Evolutionary conservation across 2,797 vertebrate genomes (phyloP).

Genomic region (Synaphobranchus kaupii): DNA sequence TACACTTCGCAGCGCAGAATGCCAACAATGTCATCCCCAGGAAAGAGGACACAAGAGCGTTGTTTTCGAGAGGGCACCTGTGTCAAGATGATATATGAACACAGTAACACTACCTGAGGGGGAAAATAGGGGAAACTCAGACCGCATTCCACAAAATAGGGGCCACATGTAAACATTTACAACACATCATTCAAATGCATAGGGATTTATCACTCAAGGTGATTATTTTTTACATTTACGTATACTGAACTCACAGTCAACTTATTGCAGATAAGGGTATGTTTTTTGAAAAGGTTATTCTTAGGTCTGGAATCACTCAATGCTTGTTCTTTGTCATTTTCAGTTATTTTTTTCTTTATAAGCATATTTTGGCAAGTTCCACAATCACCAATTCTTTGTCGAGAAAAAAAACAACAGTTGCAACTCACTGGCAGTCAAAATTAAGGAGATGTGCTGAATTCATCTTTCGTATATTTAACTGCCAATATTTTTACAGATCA

Average conservation of each 20-base stretch:
- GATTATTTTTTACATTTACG: not conserved
- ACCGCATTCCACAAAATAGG: conserved; percentile 63
- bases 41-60: conserved; percentile 52
- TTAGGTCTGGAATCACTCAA: not conserved
- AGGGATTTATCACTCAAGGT: conserved; percentile 56
- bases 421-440: not conserved
- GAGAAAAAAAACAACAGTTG: not conserved
- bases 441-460: not conserved
- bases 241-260: not conserved
- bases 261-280: not conserved
- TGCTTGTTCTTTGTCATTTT: not conserved
- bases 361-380: not conserved
- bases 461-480: not conserved
- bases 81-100: conserved; percentile 78
- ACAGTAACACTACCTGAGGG: conserved; percentile 69
- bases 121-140: conserved; percentile 57
- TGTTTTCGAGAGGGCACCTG: conserved; percentile 66
- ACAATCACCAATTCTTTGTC: not conserved
- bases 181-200: conserved; percentile 62
- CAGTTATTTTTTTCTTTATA: not conserved
- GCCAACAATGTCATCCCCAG: conserved; percentile 62
- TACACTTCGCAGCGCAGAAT: conserved; percentile 61
- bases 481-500: not conserved
- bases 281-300: not conserved
- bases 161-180: conserved; percentile 71